Conservation (phyloP, 2,888 invertebrate species). For the Polia nebulosa region DNA sequence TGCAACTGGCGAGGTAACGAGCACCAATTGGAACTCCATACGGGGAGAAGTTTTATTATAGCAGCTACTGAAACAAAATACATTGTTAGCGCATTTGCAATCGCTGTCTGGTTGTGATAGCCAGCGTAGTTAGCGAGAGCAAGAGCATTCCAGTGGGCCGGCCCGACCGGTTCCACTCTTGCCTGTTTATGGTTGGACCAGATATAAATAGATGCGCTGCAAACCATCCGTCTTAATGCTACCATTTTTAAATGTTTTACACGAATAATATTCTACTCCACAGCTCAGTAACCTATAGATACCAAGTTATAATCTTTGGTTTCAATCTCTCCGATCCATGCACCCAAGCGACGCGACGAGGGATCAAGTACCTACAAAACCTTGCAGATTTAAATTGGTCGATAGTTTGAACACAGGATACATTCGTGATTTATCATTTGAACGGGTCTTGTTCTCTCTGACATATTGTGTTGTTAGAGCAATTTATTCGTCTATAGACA, state of each 20-base stretch:
- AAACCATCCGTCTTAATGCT: conserved; percentile 86
- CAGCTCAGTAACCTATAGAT: conserved; percentile 24
- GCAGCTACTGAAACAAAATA: conserved; percentile 77
- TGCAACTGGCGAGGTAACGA: conserved; percentile 65
- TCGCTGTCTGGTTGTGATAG: conserved; percentile 77
- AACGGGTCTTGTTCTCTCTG: conserved; percentile 73
- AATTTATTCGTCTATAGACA: conserved; percentile 74
- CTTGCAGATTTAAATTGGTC: conserved; percentile 63
- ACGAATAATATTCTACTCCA: conserved; percentile 39
- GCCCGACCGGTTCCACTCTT: conserved; percentile 86
- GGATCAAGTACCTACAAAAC: conserved; percentile 57
- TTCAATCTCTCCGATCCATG: conserved; percentile 16
- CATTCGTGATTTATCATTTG: conserved; percentile 69
- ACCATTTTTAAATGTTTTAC: conserved; percentile 76
- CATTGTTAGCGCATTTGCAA: conserved; percentile 84
- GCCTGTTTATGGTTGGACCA: conserved; percentile 88
- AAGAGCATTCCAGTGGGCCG: conserved; percentile 85
- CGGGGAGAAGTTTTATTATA: conserved; percentile 69
- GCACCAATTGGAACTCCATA: conserved; percentile 68
- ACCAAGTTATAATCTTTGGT: conserved; percentile 22
- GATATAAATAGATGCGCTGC: conserved; percentile 89
- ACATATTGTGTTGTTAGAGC: conserved; percentile 72
- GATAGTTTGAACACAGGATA: conserved; percentile 69
- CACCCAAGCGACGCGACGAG: conserved; percentile 34
- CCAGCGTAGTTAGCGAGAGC: conserved; percentile 83